phyloP scores from a whole-genome alignment of 2,797 vertebrate species.

The Channallabes apus region DNA sequence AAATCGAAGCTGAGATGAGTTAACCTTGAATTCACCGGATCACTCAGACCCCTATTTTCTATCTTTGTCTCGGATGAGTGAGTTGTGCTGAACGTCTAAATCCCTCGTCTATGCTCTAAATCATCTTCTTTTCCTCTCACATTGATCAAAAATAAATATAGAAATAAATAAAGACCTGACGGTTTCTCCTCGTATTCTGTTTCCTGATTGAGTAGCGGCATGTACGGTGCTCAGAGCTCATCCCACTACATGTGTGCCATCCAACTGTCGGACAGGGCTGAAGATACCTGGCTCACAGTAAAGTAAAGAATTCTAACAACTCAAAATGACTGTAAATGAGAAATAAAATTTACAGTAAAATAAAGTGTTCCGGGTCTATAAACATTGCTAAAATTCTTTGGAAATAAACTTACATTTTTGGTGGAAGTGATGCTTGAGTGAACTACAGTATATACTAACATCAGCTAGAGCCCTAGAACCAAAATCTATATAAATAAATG shows the following conservation, averaged over 20 bases:
- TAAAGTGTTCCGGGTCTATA: background rate
- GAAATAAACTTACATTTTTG: too few species aligned
- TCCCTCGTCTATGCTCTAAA: slow-evolving; percentile 11
- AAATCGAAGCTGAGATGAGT: background rate
- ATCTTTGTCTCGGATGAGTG: slow-evolving; percentile 1
- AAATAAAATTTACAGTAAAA: background rate
- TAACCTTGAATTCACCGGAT: slow-evolving; percentile 28
- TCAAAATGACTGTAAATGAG: too few species aligned
- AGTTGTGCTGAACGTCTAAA: background rate
- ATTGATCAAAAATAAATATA: too few species aligned
- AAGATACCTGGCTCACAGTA: too few species aligned
- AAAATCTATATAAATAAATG: too few species aligned
- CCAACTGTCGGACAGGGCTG: background rate
- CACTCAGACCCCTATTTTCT: background rate
- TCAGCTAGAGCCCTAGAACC: too few species aligned
- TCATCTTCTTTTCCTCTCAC: slow-evolving; percentile 1
- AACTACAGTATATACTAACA: too few species aligned
- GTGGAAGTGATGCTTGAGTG: too few species aligned
- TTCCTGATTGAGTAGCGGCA: background rate
- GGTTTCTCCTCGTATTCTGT: background rate
- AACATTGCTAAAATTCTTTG: background rate
- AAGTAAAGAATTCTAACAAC: background rate
- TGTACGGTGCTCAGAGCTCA: background rate
- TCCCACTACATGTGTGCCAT: background rate
- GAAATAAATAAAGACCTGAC: background rate